Conservation (phyloP, 2,888 invertebrate genomes). For the Pammene fasciana region DNA sequence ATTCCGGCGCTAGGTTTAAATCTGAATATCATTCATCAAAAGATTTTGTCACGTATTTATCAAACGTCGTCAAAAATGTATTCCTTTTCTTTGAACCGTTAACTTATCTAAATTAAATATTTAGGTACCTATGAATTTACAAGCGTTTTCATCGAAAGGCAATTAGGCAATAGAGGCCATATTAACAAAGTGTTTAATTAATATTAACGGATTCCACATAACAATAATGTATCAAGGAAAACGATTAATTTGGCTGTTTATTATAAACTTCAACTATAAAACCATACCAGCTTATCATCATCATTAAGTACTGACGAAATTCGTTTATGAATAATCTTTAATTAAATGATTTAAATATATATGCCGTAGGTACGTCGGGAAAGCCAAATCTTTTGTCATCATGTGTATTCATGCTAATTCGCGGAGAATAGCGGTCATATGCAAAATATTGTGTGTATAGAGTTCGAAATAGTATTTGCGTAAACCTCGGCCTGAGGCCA, state of each 20-base stretch:
- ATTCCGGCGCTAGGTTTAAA: slow-evolving; percentile 3
- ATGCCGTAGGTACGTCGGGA: background rate
- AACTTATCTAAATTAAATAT: too few species aligned
- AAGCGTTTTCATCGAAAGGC: background rate
- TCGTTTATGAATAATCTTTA: too few species aligned
- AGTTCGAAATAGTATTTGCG: slow-evolving; percentile 8
- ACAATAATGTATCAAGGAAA: background rate
- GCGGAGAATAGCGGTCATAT: slow-evolving; percentile 15
- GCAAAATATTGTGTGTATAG: slow-evolving; percentile 17
- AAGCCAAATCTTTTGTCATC: background rate
- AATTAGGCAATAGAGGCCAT: background rate
- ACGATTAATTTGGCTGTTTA: background rate
- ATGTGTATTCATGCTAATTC: background rate
- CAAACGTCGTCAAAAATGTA: background rate
- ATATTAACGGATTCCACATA: background rate
- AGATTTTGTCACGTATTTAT: slow-evolving; percentile 11
- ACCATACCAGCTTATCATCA: background rate
- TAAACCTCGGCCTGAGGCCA: slow-evolving; percentile 13
- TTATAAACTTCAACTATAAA: background rate
- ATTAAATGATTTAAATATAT: too few species aligned
- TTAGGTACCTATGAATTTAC: background rate
- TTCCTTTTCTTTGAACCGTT: background rate
- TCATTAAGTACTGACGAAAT: too few species aligned
- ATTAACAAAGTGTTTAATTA: background rate
- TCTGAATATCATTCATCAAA: slow-evolving; percentile 1